Base-by-base conservation (phyloP, 2,113 vertebrate species). In the Pyxicephalus adspersus region DNA sequence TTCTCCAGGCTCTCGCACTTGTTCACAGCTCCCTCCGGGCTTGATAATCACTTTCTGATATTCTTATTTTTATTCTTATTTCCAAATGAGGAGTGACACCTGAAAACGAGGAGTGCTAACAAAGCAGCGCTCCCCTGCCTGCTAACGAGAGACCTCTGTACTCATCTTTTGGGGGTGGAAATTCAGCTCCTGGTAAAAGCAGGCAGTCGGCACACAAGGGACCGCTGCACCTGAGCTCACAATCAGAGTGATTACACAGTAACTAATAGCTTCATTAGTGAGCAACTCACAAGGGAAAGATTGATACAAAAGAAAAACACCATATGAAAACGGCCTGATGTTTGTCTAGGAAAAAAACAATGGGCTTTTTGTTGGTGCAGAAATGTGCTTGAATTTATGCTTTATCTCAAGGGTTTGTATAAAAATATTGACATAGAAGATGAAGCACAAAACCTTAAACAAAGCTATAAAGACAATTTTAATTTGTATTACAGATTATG, bases 1-100 rank as follows among this genome's bases (percentile, higher is more conserved):
- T 86, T 89, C 87, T 91, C 89, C 90, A 91, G 89, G 91, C 88
- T 89, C 84, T 88, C 89, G 85, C 84, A 86, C 87, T 92, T 91
- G 87, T 92, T 94, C 91, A 87, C 87, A 92, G 84, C 83, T 91
- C 89, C 87, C 86, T 90, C 88, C 85, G 89, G 91, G 83, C 83
- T 87, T 89, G 90, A 92, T 92, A 92, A 94, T 93, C 89, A 91
- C 84, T 91, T 80, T 88, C 79, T 85, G 84, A 75, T 79, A 84
- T 83, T 84, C 83, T 85, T 80, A 86, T 73, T 75, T 0, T 67
- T 81, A 73, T 64, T 73, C 68, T 73, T 74, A 64, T 77, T 68
- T 68, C 64, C 64, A 77, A 77, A 83, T 77, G 75, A 83, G 75
- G 75, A 83, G 81, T 63, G 81, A 77, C 73, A 83, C 81, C 58